Evolutionary conservation across 2,113 vertebrate genomes (phyloP).

Genomic region (Pelodiscus sinensis): DNA sequence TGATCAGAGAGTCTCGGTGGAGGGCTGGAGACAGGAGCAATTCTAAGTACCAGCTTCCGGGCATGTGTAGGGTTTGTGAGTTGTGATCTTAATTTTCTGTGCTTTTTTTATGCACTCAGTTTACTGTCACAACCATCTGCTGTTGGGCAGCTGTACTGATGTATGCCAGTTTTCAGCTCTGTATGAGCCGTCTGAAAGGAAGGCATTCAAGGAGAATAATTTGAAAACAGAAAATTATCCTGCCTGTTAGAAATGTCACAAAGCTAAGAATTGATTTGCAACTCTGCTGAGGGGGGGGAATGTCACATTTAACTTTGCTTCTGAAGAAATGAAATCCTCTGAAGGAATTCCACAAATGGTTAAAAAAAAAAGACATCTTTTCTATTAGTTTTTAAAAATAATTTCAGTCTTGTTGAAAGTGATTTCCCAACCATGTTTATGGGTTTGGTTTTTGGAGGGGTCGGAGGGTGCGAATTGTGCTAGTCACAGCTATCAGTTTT

Average conservation of each 20-base stretch:
- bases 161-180: conserved; percentile 2
- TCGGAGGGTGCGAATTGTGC: background rate
- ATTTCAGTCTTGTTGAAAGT: background rate
- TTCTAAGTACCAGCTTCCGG: no score
- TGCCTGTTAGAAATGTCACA: conserved; percentile 39
- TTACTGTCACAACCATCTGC: background rate
- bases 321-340: background rate
- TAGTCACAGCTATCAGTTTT: background rate
- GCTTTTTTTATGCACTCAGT: background rate
- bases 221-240: conserved; percentile 35
- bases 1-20: no score
- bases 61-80: no score
- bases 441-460: background rate
- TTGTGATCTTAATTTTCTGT: no score
- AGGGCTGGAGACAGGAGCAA: no score
- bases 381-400: background rate
- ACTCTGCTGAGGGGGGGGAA: background rate
- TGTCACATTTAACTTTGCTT: background rate
- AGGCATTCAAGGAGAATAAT: conserved; percentile 1
- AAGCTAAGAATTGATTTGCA: conserved; percentile 22
- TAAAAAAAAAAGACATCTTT: background rate
- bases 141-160: background rate
- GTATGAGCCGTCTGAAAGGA: accelerated
- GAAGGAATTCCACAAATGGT: background rate
- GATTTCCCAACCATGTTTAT: background rate